phyloP scores from a whole-genome alignment of 2,113 vertebrate genomes.

The Parotia lawesii region DNA sequence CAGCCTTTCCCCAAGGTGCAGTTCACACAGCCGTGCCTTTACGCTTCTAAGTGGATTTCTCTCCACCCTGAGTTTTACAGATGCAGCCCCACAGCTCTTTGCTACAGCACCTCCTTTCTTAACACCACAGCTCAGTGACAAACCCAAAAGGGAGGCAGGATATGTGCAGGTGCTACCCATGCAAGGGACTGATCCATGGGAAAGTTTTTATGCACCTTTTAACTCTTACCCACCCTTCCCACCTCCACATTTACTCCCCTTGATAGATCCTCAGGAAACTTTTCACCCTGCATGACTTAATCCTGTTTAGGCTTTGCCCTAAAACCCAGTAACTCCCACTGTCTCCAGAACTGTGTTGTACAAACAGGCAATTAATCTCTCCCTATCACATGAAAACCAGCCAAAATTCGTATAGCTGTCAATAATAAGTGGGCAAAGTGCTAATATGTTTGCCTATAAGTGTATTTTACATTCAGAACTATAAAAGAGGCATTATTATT shows the following conservation, averaged over 20 bases:
- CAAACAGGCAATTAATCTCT: neutral
- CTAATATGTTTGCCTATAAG: neutral
- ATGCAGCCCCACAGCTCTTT: neutral
- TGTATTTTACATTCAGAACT: neutral
- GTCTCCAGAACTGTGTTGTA: neutral
- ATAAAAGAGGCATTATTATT: neutral
- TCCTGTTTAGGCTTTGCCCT: neutral
- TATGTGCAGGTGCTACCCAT: neutral
- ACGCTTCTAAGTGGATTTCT: neutral
- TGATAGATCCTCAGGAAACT: neutral
- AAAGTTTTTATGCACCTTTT: neutral
- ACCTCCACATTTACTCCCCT: neutral
- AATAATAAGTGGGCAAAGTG: neutral
- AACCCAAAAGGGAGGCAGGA: neutral
- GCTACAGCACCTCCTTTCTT: neutral
- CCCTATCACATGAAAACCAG: neutral
- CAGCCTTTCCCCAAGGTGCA: slow-evolving; percentile 5
- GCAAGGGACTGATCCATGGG: neutral
- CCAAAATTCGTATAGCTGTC: neutral
- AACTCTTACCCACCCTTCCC: neutral
- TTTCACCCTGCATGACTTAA: neutral
- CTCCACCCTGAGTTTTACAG: neutral
- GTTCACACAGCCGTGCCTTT: neutral
- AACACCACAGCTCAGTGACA: neutral
- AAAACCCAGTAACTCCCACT: neutral